Evolutionary conservation across 1,140 invertebrate species (phyloP).

Genomic region (Drosophila truncata): DNA sequence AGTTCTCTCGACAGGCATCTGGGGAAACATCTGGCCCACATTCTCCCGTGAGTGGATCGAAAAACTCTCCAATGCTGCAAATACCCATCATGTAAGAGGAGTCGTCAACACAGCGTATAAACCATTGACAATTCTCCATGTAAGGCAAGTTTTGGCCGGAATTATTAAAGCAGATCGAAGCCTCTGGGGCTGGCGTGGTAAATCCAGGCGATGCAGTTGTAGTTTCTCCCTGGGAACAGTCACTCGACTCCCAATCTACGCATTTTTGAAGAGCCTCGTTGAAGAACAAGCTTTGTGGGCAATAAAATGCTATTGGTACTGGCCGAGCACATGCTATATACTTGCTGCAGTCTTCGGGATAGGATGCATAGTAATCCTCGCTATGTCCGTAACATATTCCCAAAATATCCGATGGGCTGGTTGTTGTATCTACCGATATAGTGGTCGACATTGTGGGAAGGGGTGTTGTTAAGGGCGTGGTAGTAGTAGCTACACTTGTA

Average conservation of each 20-base stretch:
- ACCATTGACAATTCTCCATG: slow-evolving; percentile 57
- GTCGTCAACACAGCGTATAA: slow-evolving; percentile 50
- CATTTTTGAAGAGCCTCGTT: slow-evolving; percentile 49
- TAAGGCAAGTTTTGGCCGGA: slow-evolving; percentile 38
- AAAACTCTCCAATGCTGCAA: slow-evolving; percentile 53
- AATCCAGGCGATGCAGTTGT: slow-evolving; percentile 27
- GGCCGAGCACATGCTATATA: slow-evolving; percentile 62
- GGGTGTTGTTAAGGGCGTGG: slow-evolving; percentile 1
- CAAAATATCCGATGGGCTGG: background rate
- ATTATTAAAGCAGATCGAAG: slow-evolving; percentile 35
- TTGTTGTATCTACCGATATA: slow-evolving; percentile 8
- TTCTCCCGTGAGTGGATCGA: slow-evolving; percentile 49
- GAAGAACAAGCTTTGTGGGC: slow-evolving; percentile 52
- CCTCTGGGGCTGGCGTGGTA: slow-evolving; percentile 22
- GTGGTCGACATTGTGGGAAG: slow-evolving; percentile 1
- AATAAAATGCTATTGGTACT: slow-evolving; percentile 72
- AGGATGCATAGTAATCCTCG: slow-evolving; percentile 46
- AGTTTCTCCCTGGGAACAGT: slow-evolving; percentile 24
- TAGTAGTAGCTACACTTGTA: slow-evolving; percentile 7
- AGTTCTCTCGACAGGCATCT: slow-evolving; percentile 48
- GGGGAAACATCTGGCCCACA: slow-evolving; percentile 46
- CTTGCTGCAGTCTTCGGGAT: slow-evolving; percentile 69
- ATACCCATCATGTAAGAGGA: slow-evolving; percentile 63
- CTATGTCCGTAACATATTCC: slow-evolving; percentile 37
- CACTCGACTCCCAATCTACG: slow-evolving; percentile 52